Evolutionary conservation across 2,113 vertebrate species (phyloP), one percentile per base, ranked within the genome.

Genomic region (Cyanoramphus novaezelandiae): DNA sequence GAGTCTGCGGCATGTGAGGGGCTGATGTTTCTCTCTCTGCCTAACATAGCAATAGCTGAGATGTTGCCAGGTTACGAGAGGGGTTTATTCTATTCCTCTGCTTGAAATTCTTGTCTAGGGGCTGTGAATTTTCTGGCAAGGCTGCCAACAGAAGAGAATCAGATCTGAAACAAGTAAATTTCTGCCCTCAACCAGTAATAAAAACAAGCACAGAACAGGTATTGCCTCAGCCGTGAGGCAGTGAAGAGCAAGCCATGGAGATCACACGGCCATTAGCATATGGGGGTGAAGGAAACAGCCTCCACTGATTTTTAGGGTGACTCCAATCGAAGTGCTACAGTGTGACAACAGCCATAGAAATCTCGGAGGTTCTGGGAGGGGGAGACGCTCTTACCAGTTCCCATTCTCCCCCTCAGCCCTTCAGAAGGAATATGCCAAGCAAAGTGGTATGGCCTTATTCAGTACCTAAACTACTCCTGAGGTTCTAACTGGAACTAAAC

Each of bases 21-120:
- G 24, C 71, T 46, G 4, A 3, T 4, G n/a, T 5, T 46, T 57
- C 69, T 43, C 27, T 17, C 1, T 7, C 69, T 49, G 82, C 82
- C 72, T 23, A 52, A 37, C 21, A 6, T 47, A 8, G 64, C 79
- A 49, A 72, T 12, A 52, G 57, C 52, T 6, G 18, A 68, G 74
- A 82, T 47, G 95, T 75, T 95, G 90, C 90, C 93, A 74, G 94
- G 86, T 93, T 94, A 92, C 92, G 2, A 86, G 88, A 95, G 70
- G 37, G 57, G 63, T 64, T 82, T 93, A 59, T 78, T 88, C 86
- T 78, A 77, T 53, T 72, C 74, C 86, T 93, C 65, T 19, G 72
- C 57, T 93, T 68, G 89, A 74, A 83, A 90, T 68, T 82, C 60
- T 63, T 62, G 86, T 96, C 76, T 88, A 94, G 20, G 60, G 69